Evolutionary conservation across 2,888 invertebrate genomes (phyloP).

Genomic region (Epicampocera succincta): DNA sequence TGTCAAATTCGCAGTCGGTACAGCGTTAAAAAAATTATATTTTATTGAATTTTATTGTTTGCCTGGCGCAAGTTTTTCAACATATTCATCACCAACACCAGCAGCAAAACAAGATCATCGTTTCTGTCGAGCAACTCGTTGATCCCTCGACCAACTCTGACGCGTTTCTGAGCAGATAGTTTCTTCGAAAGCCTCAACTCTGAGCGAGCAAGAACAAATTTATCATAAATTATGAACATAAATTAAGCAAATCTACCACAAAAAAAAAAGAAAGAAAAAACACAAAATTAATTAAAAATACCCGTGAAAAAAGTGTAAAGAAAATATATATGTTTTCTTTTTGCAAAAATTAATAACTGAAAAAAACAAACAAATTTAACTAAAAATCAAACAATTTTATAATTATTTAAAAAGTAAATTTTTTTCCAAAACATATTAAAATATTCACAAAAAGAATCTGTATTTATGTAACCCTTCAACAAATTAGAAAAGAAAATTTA

Average conservation of each 20-base stretch:
- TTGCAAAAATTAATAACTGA: background rate
- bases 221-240: slow-evolving; percentile 25
- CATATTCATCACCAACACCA: slow-evolving; percentile 41
- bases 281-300: slow-evolving; percentile 4
- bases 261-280: slow-evolving; percentile 14
- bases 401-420: background rate
- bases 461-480: slow-evolving; percentile 49
- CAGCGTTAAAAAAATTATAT: slow-evolving; percentile 50
- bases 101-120: slow-evolving; percentile 37
- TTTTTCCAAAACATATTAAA: slow-evolving; percentile 1
- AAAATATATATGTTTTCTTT: background rate
- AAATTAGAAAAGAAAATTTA: background rate
- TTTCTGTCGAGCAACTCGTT: slow-evolving; percentile 61
- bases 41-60: slow-evolving; percentile 63
- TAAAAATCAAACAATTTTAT: background rate
- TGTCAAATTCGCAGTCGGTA: slow-evolving; percentile 55
- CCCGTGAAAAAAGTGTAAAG: slow-evolving; percentile 20
- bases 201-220: slow-evolving; percentile 40
- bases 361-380: background rate
- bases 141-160: slow-evolving; percentile 47
- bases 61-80: slow-evolving; percentile 58
- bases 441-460: slow-evolving; percentile 26
- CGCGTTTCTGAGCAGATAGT: slow-evolving; percentile 51
- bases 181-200: slow-evolving; percentile 33
- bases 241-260: slow-evolving; percentile 36